Conservation (phyloP, 2,888 invertebrate genomes). For the Agriopis aurantiaria region DNA sequence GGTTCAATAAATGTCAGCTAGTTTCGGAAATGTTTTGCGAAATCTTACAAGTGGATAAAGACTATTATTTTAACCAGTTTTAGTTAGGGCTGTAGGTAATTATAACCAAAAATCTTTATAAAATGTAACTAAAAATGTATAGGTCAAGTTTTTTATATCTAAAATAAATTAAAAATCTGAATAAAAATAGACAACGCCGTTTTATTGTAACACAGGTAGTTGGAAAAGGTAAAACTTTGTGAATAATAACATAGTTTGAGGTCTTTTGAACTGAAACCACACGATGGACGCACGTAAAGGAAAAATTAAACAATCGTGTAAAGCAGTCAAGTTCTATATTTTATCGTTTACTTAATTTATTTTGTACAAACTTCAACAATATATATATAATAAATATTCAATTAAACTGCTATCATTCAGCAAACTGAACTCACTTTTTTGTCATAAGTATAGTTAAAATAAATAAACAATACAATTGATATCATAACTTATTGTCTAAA, state of each 20-base stretch:
- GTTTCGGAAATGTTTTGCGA: slow-evolving; percentile 54
- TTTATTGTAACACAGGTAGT: slow-evolving; percentile 56
- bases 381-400: slow-evolving; percentile 86
- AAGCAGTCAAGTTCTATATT: slow-evolving; percentile 87
- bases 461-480: slow-evolving; percentile 82
- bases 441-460: slow-evolving; percentile 82
- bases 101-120: slow-evolving; percentile 63
- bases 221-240: no score
- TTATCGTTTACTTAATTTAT: slow-evolving; percentile 88
- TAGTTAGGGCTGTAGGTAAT: slow-evolving; percentile 70
- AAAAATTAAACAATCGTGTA: slow-evolving; percentile 71
- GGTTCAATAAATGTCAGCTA: slow-evolving; percentile 41
- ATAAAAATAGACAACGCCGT: slow-evolving; percentile 82
- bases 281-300: not conserved
- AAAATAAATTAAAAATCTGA: slow-evolving; percentile 76
- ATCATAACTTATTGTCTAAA: slow-evolving; percentile 87
- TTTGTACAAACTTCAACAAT: slow-evolving; percentile 88
- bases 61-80: slow-evolving; percentile 63
- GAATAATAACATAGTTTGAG: no score
- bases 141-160: slow-evolving; percentile 69
- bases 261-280: no score
- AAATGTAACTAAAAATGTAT: slow-evolving; percentile 76
- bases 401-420: slow-evolving; percentile 87
- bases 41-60: slow-evolving; percentile 76
- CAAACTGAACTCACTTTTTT: slow-evolving; percentile 87